Evolutionary conservation across 2,888 invertebrate genomes (phyloP), one percentile per base, ranked within the genome.

Genomic region (Mallateleia sp.): DNA sequence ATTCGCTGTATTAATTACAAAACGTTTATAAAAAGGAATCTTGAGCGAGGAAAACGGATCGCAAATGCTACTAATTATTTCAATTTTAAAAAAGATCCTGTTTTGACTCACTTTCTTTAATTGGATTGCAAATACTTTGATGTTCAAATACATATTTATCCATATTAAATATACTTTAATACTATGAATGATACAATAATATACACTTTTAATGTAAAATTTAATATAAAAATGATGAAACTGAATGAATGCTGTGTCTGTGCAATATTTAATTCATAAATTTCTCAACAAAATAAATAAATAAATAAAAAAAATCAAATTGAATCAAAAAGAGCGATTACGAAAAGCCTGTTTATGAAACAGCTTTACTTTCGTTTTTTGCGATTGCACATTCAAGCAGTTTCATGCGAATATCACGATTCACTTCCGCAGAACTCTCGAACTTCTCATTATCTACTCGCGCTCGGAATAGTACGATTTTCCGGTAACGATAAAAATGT

Each of bases 191-290:
- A 47, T 74, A 74, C 60, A 74, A 47, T 74, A 74, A 47, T 60
- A 74, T 60, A 74, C 74, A 74, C 15, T 50, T 60, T 34, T n/a
- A 58, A 56, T 60, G 50, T 74, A 60, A 74, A 74, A 47, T 60
- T 18, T 25, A 50, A 50, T 60, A 74, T 32, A 42, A 74, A 74
- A 58, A 20, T 34, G 32, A 60, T 34, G 74, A 74, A 74, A 74
- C 74, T 62, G 50, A 45, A 28, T 42, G 60, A 60, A 50, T 50
- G 50, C 18, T 42, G n/a, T 28, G 8, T 28, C 28, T 28, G 28
- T 28, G 28, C 28, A 42, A 42, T 8, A 42, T 42, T 2, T n/a
- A 42, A 42, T 42, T 42, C n/a, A 42, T 42, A 42, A 42, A 42
- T 8, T 5, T 42, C 8, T 28, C 28, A 28, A 28, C 5, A 28